Evolutionary conservation across 2,113 vertebrate genomes (phyloP), one percentile per base, ranked within the genome.

Genomic region (Sciurus niger): DNA sequence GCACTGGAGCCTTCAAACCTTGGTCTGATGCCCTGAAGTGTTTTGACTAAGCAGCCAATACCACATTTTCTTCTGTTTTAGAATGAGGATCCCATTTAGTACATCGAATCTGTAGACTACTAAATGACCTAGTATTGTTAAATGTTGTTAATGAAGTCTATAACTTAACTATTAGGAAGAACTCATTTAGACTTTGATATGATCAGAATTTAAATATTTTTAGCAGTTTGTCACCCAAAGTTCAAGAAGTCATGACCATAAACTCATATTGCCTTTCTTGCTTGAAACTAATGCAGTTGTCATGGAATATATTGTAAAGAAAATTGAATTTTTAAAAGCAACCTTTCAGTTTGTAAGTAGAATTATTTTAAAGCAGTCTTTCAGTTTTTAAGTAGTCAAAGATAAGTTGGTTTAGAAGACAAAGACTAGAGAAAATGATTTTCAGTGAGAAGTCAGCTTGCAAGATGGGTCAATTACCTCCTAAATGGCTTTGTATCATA

Each of bases 101-200:
- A 82, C 25, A 24, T 40, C 78, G 32, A 88, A 51, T 96, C 53
- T 76, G 8, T 40, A 84, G 28, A 28, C 73, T 90, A 16, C 53
- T 63, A 24, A 92, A 68, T 70, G n/a, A 25, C 37, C 84, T 84
- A 24, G 14, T 8, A 30, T 43, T 73, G 40, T 43, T 67, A 51
- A 83, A 63, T 89, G 34, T 73, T 89, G 25, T 78, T 73, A 78
- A 73, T 92, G 40, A 93, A 22, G 18, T 60, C 20, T 89, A 67
- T 79, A 37, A 51, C 51, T 94, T 88, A 79, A 40, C 46, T 76
- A 10, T n/a, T 37, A 65, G 53, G 22, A 67, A 58, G 25, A 74
- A 78, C 63, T 90, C n/a, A 96, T 76, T 89, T 79, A 80, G 30
- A 84, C 76, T 93, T 82, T 84, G 77, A 51, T 18, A 32, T 92